These are phyloP conservation scores for Idris sp. DNA, from an alignment of 1,140 invertebrate genomes.

Conservation along the genomic window DNA sequence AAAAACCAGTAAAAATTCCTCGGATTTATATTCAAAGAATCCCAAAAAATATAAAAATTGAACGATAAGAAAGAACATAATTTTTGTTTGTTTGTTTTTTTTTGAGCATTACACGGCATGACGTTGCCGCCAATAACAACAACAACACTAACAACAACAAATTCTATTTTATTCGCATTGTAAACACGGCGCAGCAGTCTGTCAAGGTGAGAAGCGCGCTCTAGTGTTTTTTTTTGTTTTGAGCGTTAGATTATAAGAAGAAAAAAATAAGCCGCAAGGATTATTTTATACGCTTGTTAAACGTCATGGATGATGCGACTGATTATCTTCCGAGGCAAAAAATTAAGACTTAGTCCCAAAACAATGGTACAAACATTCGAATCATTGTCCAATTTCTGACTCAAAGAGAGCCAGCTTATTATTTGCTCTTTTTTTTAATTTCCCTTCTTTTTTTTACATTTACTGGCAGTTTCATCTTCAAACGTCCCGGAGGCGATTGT, in stretches of 20 bases:
- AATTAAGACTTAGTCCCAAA: conserved; percentile 51
- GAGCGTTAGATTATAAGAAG: conserved; percentile 59
- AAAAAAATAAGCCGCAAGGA: conserved; percentile 62
- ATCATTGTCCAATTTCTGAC: conserved; percentile 22
- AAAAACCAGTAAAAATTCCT: too few relatives aligned
- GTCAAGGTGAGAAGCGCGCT: conserved; percentile 63
- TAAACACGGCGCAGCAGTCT: conserved; percentile 48
- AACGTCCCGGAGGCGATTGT: conserved; percentile 52
- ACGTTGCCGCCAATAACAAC: conserved; percentile 46
- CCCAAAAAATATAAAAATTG: not conserved
- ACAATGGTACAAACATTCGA: conserved; percentile 52
- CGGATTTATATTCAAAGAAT: too few relatives aligned
- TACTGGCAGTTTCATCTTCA: conserved; percentile 50
- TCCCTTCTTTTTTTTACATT: conserved; percentile 22
- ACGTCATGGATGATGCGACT: conserved; percentile 60
- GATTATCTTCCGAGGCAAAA: conserved; percentile 59
- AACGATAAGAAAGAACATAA: conserved; percentile 5
- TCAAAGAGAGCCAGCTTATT: conserved; percentile 43
- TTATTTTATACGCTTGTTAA: conserved; percentile 61
- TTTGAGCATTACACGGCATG: conserved; percentile 36
- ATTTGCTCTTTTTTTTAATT: not conserved
- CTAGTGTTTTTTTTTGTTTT: conserved; percentile 50
- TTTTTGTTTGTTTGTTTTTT: too few relatives aligned
- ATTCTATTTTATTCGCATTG: conserved; percentile 38
- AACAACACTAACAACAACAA: conserved; percentile 57